Evolutionary conservation across 2,797 vertebrate genomes (phyloP).

Genomic region (Petrocephalus schoutedeni): DNA sequence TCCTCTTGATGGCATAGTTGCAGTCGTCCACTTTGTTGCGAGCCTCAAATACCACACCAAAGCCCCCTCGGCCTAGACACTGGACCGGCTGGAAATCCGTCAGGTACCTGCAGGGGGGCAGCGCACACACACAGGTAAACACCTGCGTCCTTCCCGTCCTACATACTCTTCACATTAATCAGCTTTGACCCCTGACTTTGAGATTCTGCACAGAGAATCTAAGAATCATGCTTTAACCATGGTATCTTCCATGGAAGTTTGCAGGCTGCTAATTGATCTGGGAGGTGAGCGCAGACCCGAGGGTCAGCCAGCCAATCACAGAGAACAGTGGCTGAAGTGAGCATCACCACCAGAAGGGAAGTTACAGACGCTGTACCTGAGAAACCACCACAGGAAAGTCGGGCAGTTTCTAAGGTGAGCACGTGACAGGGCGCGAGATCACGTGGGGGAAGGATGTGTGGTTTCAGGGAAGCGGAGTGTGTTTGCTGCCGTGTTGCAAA

Average conservation of each 20-base stretch:
- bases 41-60: slow-evolving; percentile 96
- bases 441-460: neutral
- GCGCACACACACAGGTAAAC: neutral
- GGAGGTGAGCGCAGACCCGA: neutral
- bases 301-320: neutral
- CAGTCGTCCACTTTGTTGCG: slow-evolving; percentile 98
- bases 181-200: neutral
- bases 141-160: neutral
- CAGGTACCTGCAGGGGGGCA: slow-evolving; percentile 70
- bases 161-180: neutral
- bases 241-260: neutral
- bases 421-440: neutral
- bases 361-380: neutral
- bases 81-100: slow-evolving; percentile 97
- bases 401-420: neutral
- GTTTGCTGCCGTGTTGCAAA: neutral
- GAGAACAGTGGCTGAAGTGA: neutral
- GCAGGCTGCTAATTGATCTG: neutral
- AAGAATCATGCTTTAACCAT: neutral
- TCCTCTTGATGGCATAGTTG: slow-evolving; percentile 97
- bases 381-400: neutral
- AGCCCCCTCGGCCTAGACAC: slow-evolving; percentile 91
- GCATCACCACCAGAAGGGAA: neutral
- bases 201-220: neutral
- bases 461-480: neutral